Evolutionary conservation across 2,797 vertebrate species (phyloP), one percentile per base, ranked within the genome.

Genomic region (Bradypodion ventrale): DNA sequence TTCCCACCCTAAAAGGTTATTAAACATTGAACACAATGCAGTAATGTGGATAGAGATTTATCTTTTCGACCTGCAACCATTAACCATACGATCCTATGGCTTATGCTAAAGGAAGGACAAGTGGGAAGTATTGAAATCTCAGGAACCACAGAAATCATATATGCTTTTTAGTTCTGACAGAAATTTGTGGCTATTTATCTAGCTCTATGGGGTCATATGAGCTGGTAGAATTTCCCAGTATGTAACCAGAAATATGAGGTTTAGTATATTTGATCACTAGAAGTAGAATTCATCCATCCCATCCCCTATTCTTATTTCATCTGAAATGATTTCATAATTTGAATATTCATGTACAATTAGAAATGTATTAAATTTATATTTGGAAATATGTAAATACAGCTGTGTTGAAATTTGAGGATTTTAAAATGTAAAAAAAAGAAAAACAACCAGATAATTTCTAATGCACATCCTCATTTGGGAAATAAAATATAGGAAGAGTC

Each of bases 51-150:
- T 25, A 56, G 2, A 44, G 1, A 25, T 75, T 32, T 2, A 7
- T 0, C 0, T 46, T 73, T n/a, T 85, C 77, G 2, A 68, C 15
- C 73, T 3, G 60, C 84, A 66, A 63, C 27, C 9, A 32, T 56
- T 59, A n/a, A 42, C 37, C 40, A 25, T n/a, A 12, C 4, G 12
- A 74, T 74, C 19, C 21, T 7, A 27, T 46, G 56, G 69, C 19
- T 42, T 27, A 75, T 75, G 62, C 23, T 88, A 56, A 37, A 89
- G 72, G 83, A 35, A 3, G 2, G 68, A 79, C 72, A 82, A 3
- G 29, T 89, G 6, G 21, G 66, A 46, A 16, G 52, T 88, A 87
- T 78, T 62, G 74, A 29, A 37, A 19, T 37, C 87, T 75, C 73
- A 89, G 65, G 72, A 81, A 82, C 88, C 44, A 63, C 62, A 6